These are phyloP conservation scores for Petrophora chlorosata DNA, from an alignment of 2,888 invertebrate genomes.

Conservation along the genomic window DNA sequence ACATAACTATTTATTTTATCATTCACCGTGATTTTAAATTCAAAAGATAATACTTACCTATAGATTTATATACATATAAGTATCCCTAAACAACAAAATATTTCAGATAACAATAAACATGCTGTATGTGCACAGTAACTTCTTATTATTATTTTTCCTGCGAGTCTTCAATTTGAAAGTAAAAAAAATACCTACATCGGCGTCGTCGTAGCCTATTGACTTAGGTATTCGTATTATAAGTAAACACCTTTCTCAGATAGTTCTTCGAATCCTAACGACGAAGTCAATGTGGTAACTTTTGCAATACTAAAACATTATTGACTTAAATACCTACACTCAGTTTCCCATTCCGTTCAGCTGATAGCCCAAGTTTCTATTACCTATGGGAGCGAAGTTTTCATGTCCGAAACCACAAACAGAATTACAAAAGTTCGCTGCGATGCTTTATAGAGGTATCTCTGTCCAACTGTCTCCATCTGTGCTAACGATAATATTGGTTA, in stretches of 20 bases:
- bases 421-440: constrained; percentile 28
- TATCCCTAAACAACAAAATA: too few species aligned
- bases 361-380: constrained; percentile 37
- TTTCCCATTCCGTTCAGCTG: constrained; percentile 30
- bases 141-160: too few species aligned
- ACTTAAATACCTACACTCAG: constrained; percentile 28
- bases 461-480: constrained; percentile 13
- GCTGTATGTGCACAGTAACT: too few species aligned
- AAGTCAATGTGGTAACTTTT: constrained; percentile 22
- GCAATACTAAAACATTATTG: constrained; percentile 20
- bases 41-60: too few species aligned
- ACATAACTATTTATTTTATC: too few species aligned
- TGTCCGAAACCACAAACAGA: constrained; percentile 28
- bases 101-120: too few species aligned
- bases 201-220: too few species aligned
- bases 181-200: too few species aligned
- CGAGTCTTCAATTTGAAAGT: too few species aligned
- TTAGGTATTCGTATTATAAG: too few species aligned
- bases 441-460: constrained; percentile 7
- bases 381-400: constrained; percentile 30
- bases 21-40: too few species aligned
- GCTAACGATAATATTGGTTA: constrained; percentile 19
- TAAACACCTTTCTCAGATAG: neutral
- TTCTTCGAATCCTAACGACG: constrained; percentile 11
- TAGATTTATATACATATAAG: too few species aligned